phyloP scores from a whole-genome alignment of 2,888 invertebrate species.

The Carpatolechia fugitivella region DNA sequence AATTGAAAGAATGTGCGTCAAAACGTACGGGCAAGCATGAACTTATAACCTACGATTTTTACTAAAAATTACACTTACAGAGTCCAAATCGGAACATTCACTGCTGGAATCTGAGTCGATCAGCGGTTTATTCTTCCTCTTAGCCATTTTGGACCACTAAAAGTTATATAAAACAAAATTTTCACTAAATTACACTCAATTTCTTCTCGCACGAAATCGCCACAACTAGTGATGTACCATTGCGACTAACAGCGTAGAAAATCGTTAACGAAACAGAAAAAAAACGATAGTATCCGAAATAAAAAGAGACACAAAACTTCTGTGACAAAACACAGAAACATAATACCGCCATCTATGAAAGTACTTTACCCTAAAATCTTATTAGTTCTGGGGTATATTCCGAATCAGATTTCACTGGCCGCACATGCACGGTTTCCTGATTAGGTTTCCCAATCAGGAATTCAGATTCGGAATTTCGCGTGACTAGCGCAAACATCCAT shows the following conservation, averaged over 20 bases:
- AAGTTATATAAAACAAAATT: constrained; percentile 32
- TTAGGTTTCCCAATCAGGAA: no score
- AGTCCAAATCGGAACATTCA: constrained; percentile 90
- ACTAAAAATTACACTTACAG: constrained; percentile 80
- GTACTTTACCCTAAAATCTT: no score
- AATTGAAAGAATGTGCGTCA: constrained; percentile 51
- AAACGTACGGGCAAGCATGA: constrained; percentile 39
- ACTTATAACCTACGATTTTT: constrained; percentile 50
- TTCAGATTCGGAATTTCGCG: no score
- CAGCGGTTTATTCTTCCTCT: constrained; percentile 89
- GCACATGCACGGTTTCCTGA: no score
- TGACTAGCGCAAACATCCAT: no score
- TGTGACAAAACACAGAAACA: no score
- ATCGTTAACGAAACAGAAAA: neutral
- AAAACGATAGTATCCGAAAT: no score
- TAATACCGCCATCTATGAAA: no score
- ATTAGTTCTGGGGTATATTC: no score
- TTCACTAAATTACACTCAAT: constrained; percentile 38
- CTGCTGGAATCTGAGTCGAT: constrained; percentile 92
- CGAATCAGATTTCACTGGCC: no score
- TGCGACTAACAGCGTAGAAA: constrained; percentile 2
- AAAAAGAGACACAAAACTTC: no score
- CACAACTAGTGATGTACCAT: constrained; percentile 10
- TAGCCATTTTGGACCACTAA: constrained; percentile 81
- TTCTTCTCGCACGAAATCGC: constrained; percentile 12